Evolutionary conservation across 2,888 invertebrate species (phyloP), one percentile per base, ranked within the genome.

Genomic region (Chrysina gloriosa): DNA sequence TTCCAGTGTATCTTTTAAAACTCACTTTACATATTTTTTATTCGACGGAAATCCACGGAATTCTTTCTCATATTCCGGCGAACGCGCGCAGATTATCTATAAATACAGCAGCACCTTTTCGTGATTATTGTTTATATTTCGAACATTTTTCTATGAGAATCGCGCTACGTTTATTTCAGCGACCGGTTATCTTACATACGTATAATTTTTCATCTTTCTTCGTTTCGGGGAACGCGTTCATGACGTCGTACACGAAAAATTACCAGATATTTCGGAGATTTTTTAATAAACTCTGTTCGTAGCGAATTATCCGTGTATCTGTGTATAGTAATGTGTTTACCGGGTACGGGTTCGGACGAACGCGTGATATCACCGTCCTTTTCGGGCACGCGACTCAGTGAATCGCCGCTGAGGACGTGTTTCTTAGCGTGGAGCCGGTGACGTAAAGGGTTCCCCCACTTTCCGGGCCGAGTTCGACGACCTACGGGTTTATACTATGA

Each of bases 261-360:
- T 54, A 63, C 48, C 39, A 47, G 63, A 76, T 77, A 80, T 80
- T 81, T 80, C 78, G 80, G 80, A 79, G 77, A 80, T 81, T 81
- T 82, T 81, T 81, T 81, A 77, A 68, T 66, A 75, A 80, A 79
- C 79, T 75, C 27, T 21, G 78, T 68, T 74, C 79, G 78, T 75
- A 78, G 80, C 81, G 78, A 81, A 81, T 82, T 79, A 79, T 81
- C 79, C 80, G 75, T 81, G 80, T 81, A 80, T 81, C 79, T 79
- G 80, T 81, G 80, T 81, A 80, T 78, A 78, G 78, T 80, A 81
- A 79, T 79, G 77, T 76, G 80, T 79, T 42, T 27, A 19, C 14
- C 36, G 42, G 42, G 6, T 42, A 14, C 23, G 42, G 27, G 58
- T 14, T 61, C 21, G 58, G 45, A 61, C 58, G 42, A 29, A 25